Base-by-base conservation (phyloP, 2,113 vertebrate genomes). In the Petaurus breviceps region DNA sequence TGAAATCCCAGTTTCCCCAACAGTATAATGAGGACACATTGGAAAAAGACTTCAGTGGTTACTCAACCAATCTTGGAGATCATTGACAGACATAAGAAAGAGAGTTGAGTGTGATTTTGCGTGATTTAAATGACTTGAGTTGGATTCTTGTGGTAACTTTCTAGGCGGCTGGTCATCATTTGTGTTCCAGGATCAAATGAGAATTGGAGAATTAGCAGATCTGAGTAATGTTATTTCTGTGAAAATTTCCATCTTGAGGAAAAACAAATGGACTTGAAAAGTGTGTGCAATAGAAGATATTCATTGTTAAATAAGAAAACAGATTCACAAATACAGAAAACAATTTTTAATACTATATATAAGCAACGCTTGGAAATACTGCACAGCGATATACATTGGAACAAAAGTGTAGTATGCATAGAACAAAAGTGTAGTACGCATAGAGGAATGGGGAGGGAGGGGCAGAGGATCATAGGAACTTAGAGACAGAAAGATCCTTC, bases 311-410 rank as follows among this genome's bases (percentile, higher is more conserved):
- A 4, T 95, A 89, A 94, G 94, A 93, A 95, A 95, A 52, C 84
- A 90, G 61, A 89, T 96, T 50, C 31, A n/a, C 1, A 92, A 46
- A 91, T 7, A 8, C 50, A 93, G 52, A 43, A 68, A 49, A 92
- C 95, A 46, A 46, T 43, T 49, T 51, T 92, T 84, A 95, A 12
- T 68, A 50, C 24, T 96, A 95, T 96, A 90, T 95, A 95, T 46
- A 95, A 55, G 49, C 31, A 96, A 77, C 90, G 95, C 92, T 12
- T 94, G 19, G 50, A 96, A 94, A 93, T 61, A 26, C n/a, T 46
- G 92, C 16, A n/a, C 43, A 84, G n/a, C 7, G 23, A 8, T 84
- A 43, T 43, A 22, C 6, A 23, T n/a, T 43, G 68, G 16, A 84
- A 84, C 7, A 84, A 43, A 84, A 84, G n/a, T 23, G 16, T 43